Evolutionary conservation across 2,888 invertebrate genomes (phyloP), one percentile per base, ranked within the genome.

Genomic region (Spilosoma lubricipeda): DNA sequence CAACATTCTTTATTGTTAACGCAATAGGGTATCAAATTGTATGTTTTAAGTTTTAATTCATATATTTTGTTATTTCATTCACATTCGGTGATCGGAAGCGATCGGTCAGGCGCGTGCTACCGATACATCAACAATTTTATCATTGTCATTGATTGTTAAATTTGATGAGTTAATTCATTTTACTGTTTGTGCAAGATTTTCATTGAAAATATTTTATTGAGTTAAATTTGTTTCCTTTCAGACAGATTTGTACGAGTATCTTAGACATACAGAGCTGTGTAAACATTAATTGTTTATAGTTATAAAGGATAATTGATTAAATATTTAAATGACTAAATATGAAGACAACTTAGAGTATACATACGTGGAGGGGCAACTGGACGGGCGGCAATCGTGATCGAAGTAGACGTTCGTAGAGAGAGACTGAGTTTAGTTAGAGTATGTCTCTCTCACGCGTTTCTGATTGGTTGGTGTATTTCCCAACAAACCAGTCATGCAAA

Each of bases 41-140:
- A 15, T 13, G 33, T 0, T 9, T 63, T 67, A 39, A 66, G 30
- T 77, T 77, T 72, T 74, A 77, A 70, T 74, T 78, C 39, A 74
- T 64, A 87, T 86, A 87, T 82, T 78, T 78, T 81, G 83, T 86
- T 88, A 89, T 89, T 72, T 75, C 88, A 86, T 87, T 88, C 86
- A 85, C 86, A 80, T 75, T 81, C 85, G 81, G 79, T 89, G 87
- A 84, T 85, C 91, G 91, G 91, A 93, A 91, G 85, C 85, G 90
- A 91, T 91, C 89, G 83, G 85, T 89, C 87, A 85, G 87, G 66
- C 93, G 90, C 94, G 95, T 93, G 95, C 81, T 77, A 77, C 80
- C 87, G 87, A 94, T 95, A 90, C 88, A 94, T 95, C 94, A 95
- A 79, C 76, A 84, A 82, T 82, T 82, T 78, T 77, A 79, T 81